A percentile compares a stretch with the other conserved stretches of the same genome.
phyloP scores from a whole-genome alignment of 2,797 vertebrate species.

The Helarctos malayanus region DNA sequence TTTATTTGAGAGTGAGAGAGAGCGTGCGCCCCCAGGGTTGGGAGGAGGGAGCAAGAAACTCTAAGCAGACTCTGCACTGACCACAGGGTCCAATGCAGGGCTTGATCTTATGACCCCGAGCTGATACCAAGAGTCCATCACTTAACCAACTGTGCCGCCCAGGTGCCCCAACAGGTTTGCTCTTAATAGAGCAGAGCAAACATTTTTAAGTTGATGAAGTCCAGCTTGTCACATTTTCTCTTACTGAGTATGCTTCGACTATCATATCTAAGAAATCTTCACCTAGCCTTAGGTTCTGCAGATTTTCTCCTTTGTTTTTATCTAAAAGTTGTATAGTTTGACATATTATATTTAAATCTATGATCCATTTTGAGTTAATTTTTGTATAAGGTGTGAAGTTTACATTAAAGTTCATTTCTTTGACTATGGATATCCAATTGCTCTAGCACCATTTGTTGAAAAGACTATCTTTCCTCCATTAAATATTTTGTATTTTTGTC shows the following conservation, averaged over 20 bases:
- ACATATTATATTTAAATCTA: background rate
- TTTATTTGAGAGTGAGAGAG: background rate
- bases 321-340: conserved; percentile 39
- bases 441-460: background rate
- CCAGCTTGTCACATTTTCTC: conserved; percentile 27
- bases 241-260: background rate
- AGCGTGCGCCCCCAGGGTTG: background rate
- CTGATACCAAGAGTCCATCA: background rate
- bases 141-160: background rate
- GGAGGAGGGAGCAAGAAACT: background rate
- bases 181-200: background rate
- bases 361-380: conserved; percentile 36
- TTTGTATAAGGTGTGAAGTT: background rate
- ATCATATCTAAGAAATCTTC: conserved; percentile 5
- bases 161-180: background rate
- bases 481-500: background rate
- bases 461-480: background rate
- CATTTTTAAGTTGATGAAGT: conserved; percentile 56
- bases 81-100: background rate
- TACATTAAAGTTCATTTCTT: conserved; percentile 40
- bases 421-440: background rate
- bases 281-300: background rate
- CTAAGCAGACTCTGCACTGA: background rate
- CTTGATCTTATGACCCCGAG: background rate
- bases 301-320: conserved; percentile 7